Conservation (phyloP, 1,140 invertebrate species). For the Conus ventricosus region DNA sequence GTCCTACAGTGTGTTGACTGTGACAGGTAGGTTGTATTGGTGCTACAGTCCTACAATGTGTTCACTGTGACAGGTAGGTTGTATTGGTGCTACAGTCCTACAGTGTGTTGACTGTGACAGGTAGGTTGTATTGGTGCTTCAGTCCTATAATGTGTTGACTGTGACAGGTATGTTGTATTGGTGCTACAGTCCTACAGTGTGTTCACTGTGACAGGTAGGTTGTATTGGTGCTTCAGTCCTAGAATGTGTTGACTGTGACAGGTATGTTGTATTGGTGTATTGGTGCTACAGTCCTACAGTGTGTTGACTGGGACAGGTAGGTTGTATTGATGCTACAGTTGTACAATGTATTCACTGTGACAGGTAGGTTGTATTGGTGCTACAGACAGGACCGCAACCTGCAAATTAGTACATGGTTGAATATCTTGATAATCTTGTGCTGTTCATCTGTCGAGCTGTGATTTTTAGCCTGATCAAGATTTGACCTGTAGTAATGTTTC, state of each 20-base stretch:
- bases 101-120: constrained; percentile 93
- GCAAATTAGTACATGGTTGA: too few species aligned
- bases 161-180: constrained; percentile 84
- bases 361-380: constrained; percentile 74
- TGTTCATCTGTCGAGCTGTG: too few species aligned
- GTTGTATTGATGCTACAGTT: too few species aligned
- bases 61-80: constrained; percentile 86
- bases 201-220: constrained; percentile 86
- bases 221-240: constrained; percentile 81
- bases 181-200: constrained; percentile 97
- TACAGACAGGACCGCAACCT: too few species aligned
- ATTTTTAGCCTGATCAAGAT: too few species aligned
- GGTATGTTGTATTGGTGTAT: constrained; percentile 73
- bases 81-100: too few species aligned
- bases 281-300: constrained; percentile 92
- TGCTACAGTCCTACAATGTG: constrained; percentile 90
- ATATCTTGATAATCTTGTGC: too few species aligned
- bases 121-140: constrained; percentile 65
- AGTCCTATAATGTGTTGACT: constrained; percentile 95
- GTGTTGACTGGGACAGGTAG: constrained; percentile 85
- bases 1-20: constrained; percentile 96
- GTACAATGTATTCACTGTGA: constrained; percentile 94
- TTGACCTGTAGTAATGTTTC: too few species aligned
- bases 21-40: constrained; percentile 78
- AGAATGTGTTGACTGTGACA: constrained; percentile 92